Evolutionary conservation across 2,113 vertebrate species (phyloP).

Genomic region (Vicugna pacos): DNA sequence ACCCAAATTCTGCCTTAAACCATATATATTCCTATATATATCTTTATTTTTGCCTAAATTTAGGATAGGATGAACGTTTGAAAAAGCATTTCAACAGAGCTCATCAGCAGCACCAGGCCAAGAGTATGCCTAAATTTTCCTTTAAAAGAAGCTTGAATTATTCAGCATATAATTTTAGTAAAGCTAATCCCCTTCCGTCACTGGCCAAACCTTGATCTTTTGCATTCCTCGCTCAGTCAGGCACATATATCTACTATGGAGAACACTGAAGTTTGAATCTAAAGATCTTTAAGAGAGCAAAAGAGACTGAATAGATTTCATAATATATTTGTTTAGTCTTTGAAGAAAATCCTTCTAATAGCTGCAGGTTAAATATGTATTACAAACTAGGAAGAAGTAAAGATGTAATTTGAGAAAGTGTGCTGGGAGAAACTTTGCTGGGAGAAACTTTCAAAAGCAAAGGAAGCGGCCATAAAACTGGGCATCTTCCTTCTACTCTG

Average conservation of each 20-base stretch:
- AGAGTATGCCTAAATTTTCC: slow-evolving; percentile 79
- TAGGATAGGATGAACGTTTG: slow-evolving; percentile 75
- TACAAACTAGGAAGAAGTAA: slow-evolving; percentile 49
- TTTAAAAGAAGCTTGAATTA: slow-evolving; percentile 79
- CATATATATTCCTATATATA: neutral
- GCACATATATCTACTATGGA: slow-evolving; percentile 61
- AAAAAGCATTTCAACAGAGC: slow-evolving; percentile 79
- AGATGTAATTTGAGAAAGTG: slow-evolving; percentile 39
- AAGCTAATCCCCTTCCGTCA: slow-evolving; percentile 83
- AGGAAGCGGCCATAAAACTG: neutral
- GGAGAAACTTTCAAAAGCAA: slow-evolving; percentile 42
- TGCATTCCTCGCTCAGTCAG: slow-evolving; percentile 47
- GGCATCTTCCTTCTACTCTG: neutral
- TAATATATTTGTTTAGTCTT: neutral
- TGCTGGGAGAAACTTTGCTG: neutral
- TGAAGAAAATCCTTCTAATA: slow-evolving; percentile 49
- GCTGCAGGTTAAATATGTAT: neutral
- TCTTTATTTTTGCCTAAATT: slow-evolving; percentile 39
- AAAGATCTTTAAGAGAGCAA: slow-evolving; percentile 34
- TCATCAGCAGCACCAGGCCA: neutral
- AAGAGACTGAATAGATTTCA: neutral
- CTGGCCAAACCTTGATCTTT: slow-evolving; percentile 71
- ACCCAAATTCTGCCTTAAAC: slow-evolving; percentile 27
- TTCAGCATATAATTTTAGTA: slow-evolving; percentile 66
- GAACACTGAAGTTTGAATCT: slow-evolving; percentile 51